These are phyloP conservation scores for Papilio glaucus DNA, from an alignment of 1,140 invertebrate genomes.

Conservation along the genomic window DNA sequence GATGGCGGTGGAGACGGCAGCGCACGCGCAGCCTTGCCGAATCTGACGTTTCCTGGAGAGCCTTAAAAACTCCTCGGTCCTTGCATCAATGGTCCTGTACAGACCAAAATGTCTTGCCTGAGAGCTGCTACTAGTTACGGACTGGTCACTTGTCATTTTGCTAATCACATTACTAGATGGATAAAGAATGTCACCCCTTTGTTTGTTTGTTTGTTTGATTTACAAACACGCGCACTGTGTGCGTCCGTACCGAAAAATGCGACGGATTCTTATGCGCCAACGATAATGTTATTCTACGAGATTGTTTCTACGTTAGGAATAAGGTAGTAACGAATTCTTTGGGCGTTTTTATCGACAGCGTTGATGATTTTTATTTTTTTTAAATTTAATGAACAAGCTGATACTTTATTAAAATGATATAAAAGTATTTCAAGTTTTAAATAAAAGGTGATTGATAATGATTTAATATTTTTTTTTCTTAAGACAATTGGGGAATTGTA, in stretches of 20 bases:
- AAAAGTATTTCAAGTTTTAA: too few relatives aligned
- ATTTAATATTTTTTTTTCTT: slow-evolving; percentile 11
- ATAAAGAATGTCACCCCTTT: slow-evolving; percentile 38
- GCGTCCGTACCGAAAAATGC: slow-evolving; percentile 65
- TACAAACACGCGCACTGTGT: slow-evolving; percentile 44
- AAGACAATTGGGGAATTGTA: neutral
- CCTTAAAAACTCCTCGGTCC: slow-evolving; percentile 74
- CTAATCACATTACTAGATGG: slow-evolving; percentile 64
- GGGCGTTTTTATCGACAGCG: slow-evolving; percentile 46
- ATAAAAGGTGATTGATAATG: neutral
- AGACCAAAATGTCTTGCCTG: slow-evolving; percentile 69
- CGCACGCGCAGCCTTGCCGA: slow-evolving; percentile 73
- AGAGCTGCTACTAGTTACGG: slow-evolving; percentile 54
- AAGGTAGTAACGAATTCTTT: slow-evolving; percentile 52
- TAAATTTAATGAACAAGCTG: too few relatives aligned
- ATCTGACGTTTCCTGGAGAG: slow-evolving; percentile 71
- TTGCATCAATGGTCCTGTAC: slow-evolving; percentile 73
- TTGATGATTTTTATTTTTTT: neutral
- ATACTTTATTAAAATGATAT: too few relatives aligned
- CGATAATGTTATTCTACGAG: slow-evolving; percentile 70
- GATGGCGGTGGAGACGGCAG: slow-evolving; percentile 68
- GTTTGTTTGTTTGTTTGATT: slow-evolving; percentile 44
- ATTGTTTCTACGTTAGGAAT: slow-evolving; percentile 52
- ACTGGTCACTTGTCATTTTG: slow-evolving; percentile 71
- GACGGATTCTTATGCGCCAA: slow-evolving; percentile 56